phyloP scores from a whole-genome alignment of 2,888 invertebrate species.

The Polydrusus tereticollis region DNA sequence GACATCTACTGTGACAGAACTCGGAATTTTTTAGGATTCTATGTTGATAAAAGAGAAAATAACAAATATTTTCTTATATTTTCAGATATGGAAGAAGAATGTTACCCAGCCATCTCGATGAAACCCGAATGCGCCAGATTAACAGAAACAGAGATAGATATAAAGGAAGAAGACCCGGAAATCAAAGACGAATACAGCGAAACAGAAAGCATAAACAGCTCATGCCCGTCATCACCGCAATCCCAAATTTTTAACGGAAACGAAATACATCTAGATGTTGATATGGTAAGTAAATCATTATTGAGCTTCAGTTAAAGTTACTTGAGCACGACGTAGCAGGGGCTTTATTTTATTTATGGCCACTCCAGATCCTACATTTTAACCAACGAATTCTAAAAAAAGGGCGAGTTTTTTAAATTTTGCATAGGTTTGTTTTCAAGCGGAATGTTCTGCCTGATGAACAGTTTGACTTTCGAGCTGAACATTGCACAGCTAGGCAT shows the following conservation, averaged over 20 bases:
- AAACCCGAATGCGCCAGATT: constrained; percentile 67
- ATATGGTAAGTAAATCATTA: constrained; percentile 58
- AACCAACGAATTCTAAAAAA: no score
- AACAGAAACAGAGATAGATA: constrained; percentile 51
- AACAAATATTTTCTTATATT: constrained; percentile 46
- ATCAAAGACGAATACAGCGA: constrained; percentile 85
- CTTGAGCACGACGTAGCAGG: no score
- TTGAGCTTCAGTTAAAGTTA: no score
- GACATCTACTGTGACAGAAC: no score
- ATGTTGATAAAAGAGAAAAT: neutral
- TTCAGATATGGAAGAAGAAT: constrained; percentile 92
- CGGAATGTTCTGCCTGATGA: no score
- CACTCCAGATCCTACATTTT: no score
- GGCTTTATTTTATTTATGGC: no score
- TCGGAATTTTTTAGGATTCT: no score
- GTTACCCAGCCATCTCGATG: constrained; percentile 86
- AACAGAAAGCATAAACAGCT: constrained; percentile 79
- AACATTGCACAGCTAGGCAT: no score
- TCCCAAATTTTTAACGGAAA: constrained; percentile 59
- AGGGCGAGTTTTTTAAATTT: no score
- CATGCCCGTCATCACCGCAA: constrained; percentile 78
- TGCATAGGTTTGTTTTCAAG: no score
- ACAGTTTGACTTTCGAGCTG: no score
- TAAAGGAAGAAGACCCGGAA: constrained; percentile 66
- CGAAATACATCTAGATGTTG: constrained; percentile 59